Conservation (phyloP, 2,888 invertebrate species). For the Calliscelio sp. region DNA sequence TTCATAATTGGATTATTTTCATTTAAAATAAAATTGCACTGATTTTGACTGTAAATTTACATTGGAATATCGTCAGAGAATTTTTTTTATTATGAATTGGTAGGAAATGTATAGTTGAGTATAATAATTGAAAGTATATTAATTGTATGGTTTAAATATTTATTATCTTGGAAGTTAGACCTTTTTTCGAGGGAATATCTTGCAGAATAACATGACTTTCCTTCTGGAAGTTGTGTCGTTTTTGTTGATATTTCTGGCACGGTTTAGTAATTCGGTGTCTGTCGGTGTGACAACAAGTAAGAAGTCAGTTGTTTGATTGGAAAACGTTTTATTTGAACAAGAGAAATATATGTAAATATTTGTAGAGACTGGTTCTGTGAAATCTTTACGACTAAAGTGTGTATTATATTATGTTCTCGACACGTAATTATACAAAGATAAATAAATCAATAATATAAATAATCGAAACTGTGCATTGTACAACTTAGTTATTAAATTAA, state of each 20-base stretch:
- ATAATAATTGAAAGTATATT: too few relatives aligned
- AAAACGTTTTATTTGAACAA: conserved; percentile 42
- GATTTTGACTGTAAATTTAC: too few relatives aligned
- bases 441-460: conserved; percentile 33
- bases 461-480: not conserved
- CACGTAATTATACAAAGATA: conserved; percentile 35
- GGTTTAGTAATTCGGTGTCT: conserved; percentile 47
- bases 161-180: too few relatives aligned
- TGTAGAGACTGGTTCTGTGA: conserved; percentile 32
- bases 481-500: not conserved
- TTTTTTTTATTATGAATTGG: too few relatives aligned
- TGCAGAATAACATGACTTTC: conserved; percentile 26
- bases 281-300: conserved; percentile 26
- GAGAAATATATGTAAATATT: conserved; percentile 53
- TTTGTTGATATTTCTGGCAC: conserved; percentile 53
- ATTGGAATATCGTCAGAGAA: too few relatives aligned
- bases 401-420: conserved; percentile 36
- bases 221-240: conserved; percentile 16
- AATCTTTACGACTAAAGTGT: conserved; percentile 33
- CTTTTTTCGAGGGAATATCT: conserved; percentile 34
- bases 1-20: too few relatives aligned
- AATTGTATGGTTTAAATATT: too few relatives aligned
- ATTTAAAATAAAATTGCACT: too few relatives aligned
- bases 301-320: conserved; percentile 37
- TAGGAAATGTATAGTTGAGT: too few relatives aligned